Base-by-base conservation (phyloP, 1,140 invertebrate species). In the Ips typographus region DNA sequence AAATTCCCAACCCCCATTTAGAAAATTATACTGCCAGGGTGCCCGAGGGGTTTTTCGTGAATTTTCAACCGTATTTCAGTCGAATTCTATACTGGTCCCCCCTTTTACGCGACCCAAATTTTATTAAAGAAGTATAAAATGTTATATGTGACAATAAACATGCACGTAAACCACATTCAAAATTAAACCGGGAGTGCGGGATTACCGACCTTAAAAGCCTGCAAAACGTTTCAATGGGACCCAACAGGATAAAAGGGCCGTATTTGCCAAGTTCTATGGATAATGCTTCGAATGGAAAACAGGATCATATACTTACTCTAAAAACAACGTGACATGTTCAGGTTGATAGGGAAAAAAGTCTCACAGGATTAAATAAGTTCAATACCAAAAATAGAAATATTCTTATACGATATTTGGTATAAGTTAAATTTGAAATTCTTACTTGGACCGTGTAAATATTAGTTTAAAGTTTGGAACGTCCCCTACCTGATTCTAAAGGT, bases 41-140 rank as follows among this genome's bases (percentile, higher is more conserved):
- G 65, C 65, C 57, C 40, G 65, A 59, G 65, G 67, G 67, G 67
- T 39, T 69, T 68, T 63, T 60, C 65, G 44, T 65, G 52, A 65
- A 65, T 70, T 59, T 70, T 70, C 68, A 38, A 44, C 36, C 55
- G 62, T 58, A 70, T 70, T 64, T 51, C 68, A 38, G 51, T 40
- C 55, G 62, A 49, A 70, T 70, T 64, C 57, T 65, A 70, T 65
- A 70, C 68, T 40, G 38, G 39, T 53, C 40, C 40, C 47, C 68
- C 62, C 60, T 36, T 22, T 49, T 63, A 60, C 67, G 67, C 59
- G 56, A 43, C 37, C 69, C 40, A 65, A 71, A 71, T 71, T 71
- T 71, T 71, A 71, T 66, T 65, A 71, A 71, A 65, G 69, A 71
- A 71, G 64, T 71, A 71, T 71, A 71, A 71, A 71, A 71, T 66